Conservation (phyloP, 2,888 invertebrate species). For the Nemurella pictetii region DNA sequence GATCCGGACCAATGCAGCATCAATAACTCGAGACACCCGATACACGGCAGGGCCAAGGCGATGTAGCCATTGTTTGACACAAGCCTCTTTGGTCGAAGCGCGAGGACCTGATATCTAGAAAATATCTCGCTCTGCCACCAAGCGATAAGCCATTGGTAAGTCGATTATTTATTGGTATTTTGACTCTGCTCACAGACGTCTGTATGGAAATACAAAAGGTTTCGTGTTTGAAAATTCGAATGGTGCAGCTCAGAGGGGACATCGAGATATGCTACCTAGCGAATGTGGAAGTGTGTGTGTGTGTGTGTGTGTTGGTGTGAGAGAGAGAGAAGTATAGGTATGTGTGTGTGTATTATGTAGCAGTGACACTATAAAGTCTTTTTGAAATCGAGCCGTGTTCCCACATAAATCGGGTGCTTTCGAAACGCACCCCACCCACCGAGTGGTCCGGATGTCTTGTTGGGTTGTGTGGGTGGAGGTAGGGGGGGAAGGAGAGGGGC, state of each 20-base stretch:
- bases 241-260: too few species aligned
- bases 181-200: constrained; percentile 30
- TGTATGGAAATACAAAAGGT: constrained; percentile 33
- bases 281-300: too few species aligned
- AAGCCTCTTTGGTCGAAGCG: too few species aligned
- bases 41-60: too few species aligned
- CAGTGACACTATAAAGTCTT: constrained; percentile 22
- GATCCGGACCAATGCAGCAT: too few species aligned
- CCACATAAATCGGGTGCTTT: constrained; percentile 42
- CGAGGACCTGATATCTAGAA: constrained; percentile 6
- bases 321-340: constrained; percentile 3
- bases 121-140: neutral
- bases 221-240: constrained; percentile 10
- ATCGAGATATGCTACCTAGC: neutral
- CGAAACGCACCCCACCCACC: constrained; percentile 23
- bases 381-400: constrained; percentile 41
- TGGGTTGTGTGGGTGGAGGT: neutral
- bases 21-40: too few species aligned
- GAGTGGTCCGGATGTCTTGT: constrained; percentile 8
- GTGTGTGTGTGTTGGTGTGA: neutral
- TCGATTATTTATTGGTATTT: constrained; percentile 39
- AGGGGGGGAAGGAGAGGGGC: too few species aligned
- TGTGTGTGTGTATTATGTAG: constrained; percentile 31
- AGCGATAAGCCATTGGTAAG: constrained; percentile 27
- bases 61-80: too few species aligned